phyloP scores from a whole-genome alignment of 2,797 vertebrate genomes.

The Melanotaenia parkinsoni region DNA sequence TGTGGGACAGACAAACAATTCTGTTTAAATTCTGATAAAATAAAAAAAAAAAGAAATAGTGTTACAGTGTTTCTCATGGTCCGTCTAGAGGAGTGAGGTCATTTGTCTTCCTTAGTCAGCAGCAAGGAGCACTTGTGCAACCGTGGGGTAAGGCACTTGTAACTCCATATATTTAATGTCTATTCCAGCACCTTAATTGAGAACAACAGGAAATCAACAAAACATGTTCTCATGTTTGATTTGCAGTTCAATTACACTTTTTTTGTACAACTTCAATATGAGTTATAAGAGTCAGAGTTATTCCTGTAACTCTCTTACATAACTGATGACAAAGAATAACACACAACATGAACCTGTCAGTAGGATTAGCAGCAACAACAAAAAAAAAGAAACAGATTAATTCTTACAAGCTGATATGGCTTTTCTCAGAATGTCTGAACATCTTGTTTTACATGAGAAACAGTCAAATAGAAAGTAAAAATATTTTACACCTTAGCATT shows the following conservation, averaged over 20 bases:
- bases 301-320: too few species aligned
- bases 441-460: background rate
- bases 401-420: background rate
- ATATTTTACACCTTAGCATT: conserved; percentile 10
- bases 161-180: background rate
- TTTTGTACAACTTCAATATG: background rate
- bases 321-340: too few species aligned
- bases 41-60: background rate
- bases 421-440: background rate
- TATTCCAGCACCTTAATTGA: too few species aligned
- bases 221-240: background rate
- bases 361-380: background rate
- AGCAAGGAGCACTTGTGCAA: background rate
- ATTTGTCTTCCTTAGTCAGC: background rate
- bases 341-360: too few species aligned
- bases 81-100: background rate
- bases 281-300: background rate
- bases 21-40: too few species aligned
- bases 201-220: background rate
- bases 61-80: background rate
- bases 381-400: background rate
- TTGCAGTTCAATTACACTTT: background rate
- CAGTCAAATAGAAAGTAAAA: background rate
- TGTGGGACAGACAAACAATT: too few species aligned
- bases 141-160: background rate